Evolutionary conservation across 1,140 invertebrate genomes (phyloP).

Genomic region (Polypedilum pembai): DNA sequence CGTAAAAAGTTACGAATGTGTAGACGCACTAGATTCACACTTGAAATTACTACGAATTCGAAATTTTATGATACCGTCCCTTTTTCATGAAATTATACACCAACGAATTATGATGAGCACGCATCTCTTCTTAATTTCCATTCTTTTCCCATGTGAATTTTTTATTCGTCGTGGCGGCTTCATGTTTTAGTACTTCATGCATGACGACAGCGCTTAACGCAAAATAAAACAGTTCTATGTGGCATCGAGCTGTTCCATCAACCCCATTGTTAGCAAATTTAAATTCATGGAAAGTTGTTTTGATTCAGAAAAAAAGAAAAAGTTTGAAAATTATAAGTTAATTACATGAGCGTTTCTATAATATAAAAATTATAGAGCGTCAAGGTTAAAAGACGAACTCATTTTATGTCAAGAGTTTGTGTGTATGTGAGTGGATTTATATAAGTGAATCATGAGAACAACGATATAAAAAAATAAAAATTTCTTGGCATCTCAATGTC

Average conservation of each 20-base stretch:
- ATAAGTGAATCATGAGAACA: background rate
- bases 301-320: constrained; percentile 1
- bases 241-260: background rate
- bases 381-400: constrained; percentile 11
- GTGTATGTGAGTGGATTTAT: background rate
- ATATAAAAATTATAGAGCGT: background rate
- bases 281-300: constrained; percentile 10
- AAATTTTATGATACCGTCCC: too few relatives aligned
- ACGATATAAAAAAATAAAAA: background rate
- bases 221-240: background rate
- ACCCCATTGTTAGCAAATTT: constrained; percentile 9
- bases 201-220: background rate
- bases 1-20: too few relatives aligned
- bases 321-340: background rate
- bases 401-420: background rate
- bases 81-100: background rate
- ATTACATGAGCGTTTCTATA: background rate
- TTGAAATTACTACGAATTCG: too few relatives aligned
- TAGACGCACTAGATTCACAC: too few relatives aligned
- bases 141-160: background rate
- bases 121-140: background rate
- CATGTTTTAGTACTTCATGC: background rate
- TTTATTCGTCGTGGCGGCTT: background rate
- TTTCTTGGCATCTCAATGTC: constrained; percentile 16
- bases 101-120: background rate